Evolutionary conservation across 2,797 vertebrate species (phyloP).

Genomic region (Hemibagrus guttatus): DNA sequence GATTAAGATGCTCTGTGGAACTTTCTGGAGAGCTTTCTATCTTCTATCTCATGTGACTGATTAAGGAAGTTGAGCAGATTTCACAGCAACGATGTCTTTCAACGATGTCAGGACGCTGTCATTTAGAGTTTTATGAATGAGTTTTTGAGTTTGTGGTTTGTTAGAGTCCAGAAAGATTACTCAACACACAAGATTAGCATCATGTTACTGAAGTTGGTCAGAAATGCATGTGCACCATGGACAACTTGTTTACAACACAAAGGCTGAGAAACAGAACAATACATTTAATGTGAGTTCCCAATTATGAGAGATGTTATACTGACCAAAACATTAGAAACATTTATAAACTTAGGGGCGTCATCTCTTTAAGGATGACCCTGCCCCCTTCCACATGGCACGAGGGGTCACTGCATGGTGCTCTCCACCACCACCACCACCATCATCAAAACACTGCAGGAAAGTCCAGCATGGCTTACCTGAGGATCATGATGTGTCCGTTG

Average conservation of each 20-base stretch:
- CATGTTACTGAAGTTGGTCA: background rate
- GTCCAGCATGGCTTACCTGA: conserved; percentile 81
- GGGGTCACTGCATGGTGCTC: background rate
- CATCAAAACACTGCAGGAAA: background rate
- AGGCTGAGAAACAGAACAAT: background rate
- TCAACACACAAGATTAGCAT: background rate
- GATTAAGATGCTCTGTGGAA: background rate
- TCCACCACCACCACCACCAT: background rate
- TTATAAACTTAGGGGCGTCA: background rate
- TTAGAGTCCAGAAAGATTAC: background rate
- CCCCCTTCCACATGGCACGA: background rate
- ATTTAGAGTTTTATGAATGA: background rate
- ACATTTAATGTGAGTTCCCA: background rate
- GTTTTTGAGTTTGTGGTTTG: background rate
- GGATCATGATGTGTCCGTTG: conserved; percentile 99
- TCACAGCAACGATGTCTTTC: background rate
- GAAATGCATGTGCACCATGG: background rate
- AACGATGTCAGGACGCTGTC: background rate
- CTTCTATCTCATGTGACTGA: background rate
- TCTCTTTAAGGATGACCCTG: background rate
- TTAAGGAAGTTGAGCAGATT: no score
- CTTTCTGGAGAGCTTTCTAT: background rate
- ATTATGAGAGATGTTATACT: background rate
- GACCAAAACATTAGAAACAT: background rate
- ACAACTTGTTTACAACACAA: background rate